Evolutionary conservation across 2,888 invertebrate species (phyloP).

Genomic region (Eucera pruinosa): DNA sequence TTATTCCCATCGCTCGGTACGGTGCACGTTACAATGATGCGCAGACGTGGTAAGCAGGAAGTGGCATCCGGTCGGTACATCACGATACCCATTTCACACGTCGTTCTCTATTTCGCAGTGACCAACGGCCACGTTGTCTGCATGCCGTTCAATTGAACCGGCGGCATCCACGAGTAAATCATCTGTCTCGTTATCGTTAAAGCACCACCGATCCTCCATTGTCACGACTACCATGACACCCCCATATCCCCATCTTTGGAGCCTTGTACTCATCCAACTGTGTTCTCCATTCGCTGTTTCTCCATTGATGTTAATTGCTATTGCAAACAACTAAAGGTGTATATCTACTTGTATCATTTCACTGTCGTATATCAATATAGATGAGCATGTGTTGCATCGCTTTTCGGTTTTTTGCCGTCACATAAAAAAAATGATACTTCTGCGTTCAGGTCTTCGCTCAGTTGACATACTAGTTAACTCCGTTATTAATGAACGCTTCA

Average conservation of each 20-base stretch:
- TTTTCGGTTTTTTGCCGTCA: too few relatives aligned
- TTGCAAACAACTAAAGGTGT: not conserved
- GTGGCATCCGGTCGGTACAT: constrained; percentile 79
- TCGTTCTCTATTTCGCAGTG: constrained; percentile 70
- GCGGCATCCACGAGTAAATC: constrained; percentile 55
- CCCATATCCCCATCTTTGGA: not conserved
- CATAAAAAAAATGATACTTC: too few relatives aligned
- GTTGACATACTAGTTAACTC: too few relatives aligned
- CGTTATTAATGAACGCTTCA: too few relatives aligned
- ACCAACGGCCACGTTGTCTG: constrained; percentile 57
- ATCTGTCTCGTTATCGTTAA: constrained; percentile 49
- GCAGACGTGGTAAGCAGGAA: constrained; percentile 79
- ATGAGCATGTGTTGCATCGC: too few relatives aligned
- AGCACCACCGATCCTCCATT: constrained; percentile 12
- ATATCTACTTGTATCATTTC: too few relatives aligned
- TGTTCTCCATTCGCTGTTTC: constrained; percentile 19
- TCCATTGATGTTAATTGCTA: constrained; percentile 1
- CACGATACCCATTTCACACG: constrained; percentile 76
- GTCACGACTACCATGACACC: not conserved
- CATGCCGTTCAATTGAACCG: constrained; percentile 65
- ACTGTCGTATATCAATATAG: too few relatives aligned
- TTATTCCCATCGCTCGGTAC: constrained; percentile 60
- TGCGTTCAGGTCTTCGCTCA: too few relatives aligned
- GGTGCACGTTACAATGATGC: constrained; percentile 65
- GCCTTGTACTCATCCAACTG: not conserved